Evolutionary conservation across 1,140 invertebrate genomes (phyloP).

Genomic region (Theocolax elegans): DNA sequence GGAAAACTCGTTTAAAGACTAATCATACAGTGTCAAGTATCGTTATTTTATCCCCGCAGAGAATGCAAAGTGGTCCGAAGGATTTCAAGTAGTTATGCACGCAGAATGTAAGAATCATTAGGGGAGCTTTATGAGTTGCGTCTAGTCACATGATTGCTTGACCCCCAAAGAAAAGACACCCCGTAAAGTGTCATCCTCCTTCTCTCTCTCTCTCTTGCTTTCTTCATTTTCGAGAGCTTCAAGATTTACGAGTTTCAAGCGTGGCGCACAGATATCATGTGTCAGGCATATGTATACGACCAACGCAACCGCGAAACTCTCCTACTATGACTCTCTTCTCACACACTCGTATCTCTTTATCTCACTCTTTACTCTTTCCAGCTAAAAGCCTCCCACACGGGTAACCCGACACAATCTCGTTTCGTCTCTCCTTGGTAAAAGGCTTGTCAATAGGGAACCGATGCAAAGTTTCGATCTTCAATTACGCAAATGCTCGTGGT

Average conservation of each 20-base stretch:
- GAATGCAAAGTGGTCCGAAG: too few species aligned
- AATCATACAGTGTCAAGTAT: too few species aligned
- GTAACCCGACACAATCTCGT: too few species aligned
- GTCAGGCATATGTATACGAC: conserved; percentile 19
- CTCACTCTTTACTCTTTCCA: neutral
- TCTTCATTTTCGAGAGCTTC: neutral
- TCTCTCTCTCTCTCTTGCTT: neutral
- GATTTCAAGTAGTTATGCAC: neutral
- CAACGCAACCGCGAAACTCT: conserved; percentile 23
- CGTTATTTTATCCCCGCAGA: too few species aligned
- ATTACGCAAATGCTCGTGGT: too few species aligned
- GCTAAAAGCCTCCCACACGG: too few species aligned
- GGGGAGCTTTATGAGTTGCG: neutral
- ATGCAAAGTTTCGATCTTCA: conserved; percentile 1
- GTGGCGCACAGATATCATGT: conserved; percentile 4
- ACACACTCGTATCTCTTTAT: neutral
- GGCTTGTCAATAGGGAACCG: too few species aligned
- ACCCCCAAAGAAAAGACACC: neutral
- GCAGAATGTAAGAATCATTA: conserved; percentile 9
- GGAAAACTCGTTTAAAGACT: too few species aligned
- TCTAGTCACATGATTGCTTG: too few species aligned
- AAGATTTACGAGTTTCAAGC: conserved; percentile 20
- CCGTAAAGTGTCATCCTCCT: neutral
- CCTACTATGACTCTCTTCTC: neutral
- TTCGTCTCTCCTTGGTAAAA: too few species aligned